A percentile compares a stretch with the other conserved stretches of the same genome.
Conservation (phyloP, 2,113 vertebrate genomes). For the Pseudorasbora parva region DNA sequence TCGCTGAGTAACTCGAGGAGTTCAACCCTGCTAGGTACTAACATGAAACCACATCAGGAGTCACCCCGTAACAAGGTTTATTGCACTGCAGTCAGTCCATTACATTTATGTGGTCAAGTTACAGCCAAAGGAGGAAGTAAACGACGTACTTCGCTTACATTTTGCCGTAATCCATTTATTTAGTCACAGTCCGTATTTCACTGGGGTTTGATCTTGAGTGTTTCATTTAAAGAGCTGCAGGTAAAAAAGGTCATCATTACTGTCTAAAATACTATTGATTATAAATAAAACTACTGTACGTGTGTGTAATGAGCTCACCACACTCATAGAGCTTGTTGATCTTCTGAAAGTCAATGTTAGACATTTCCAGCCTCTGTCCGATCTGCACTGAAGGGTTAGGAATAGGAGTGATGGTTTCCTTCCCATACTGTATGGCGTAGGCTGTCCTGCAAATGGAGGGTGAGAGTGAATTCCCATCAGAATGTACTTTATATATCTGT, state of each 20-base stretch:
- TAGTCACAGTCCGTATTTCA: not conserved
- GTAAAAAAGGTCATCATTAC: slow-evolving; percentile 2
- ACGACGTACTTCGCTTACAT: not conserved
- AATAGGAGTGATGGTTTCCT: slow-evolving; percentile 63
- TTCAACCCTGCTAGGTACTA: slow-evolving; percentile 15
- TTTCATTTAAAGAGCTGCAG: not conserved
- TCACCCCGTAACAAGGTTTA: slow-evolving; percentile 10
- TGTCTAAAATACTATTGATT: not conserved
- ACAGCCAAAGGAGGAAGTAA: not conserved
- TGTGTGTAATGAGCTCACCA: slow-evolving; percentile 27
- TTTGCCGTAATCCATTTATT: not conserved
- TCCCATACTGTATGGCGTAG: slow-evolving; percentile 30
- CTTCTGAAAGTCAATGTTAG: slow-evolving; percentile 52
- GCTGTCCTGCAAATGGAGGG: slow-evolving; percentile 55
- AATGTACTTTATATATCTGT: slow-evolving; percentile 40
- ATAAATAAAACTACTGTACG: slow-evolving; percentile 4
- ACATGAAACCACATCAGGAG: not conserved
- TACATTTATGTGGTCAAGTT: slow-evolving; percentile 1
- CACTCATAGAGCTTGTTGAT: slow-evolving; percentile 71
- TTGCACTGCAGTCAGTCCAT: not conserved
- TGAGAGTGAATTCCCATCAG: not conserved
- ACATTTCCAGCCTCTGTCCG: slow-evolving; percentile 48
- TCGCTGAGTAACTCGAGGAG: not conserved
- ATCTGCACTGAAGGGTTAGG: slow-evolving; percentile 53
- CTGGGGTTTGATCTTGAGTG: not conserved